Conservation (phyloP, 2,888 invertebrate species). For the Apodemia duryi region DNA sequence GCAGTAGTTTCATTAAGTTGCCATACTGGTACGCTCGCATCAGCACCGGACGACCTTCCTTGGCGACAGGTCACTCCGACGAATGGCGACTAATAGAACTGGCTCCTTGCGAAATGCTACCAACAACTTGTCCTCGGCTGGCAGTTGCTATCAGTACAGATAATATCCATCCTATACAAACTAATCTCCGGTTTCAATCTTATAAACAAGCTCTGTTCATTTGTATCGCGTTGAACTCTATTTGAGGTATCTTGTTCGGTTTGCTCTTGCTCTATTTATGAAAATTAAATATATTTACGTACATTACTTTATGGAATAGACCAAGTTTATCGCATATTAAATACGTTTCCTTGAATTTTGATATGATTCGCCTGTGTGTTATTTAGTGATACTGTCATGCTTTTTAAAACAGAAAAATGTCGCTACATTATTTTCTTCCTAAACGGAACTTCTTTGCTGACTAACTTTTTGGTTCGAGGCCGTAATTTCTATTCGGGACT, state of each 20-base stretch:
- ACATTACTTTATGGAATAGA: background rate
- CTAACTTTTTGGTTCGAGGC: too few species aligned
- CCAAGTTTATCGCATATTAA: background rate
- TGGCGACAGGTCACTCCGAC: constrained; percentile 60
- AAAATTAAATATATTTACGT: background rate
- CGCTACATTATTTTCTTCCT: too few species aligned
- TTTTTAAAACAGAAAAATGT: too few species aligned
- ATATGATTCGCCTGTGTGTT: too few species aligned
- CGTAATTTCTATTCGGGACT: too few species aligned
- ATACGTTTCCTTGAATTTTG: background rate
- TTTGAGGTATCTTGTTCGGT: constrained; percentile 3
- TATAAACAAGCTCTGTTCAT: constrained; percentile 14
- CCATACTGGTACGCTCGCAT: constrained; percentile 57
- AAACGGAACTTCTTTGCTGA: too few species aligned
- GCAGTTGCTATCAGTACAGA: constrained; percentile 20
- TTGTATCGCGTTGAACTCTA: constrained; percentile 11
- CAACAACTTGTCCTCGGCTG: constrained; percentile 27
- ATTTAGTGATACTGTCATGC: too few species aligned
- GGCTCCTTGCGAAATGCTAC: constrained; percentile 38
- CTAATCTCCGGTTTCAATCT: constrained; percentile 19
- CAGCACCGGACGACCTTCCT: constrained; percentile 66
- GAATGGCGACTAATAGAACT: constrained; percentile 51
- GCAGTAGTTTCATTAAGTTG: constrained; percentile 49
- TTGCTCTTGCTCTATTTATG: background rate
- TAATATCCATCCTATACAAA: constrained; percentile 28